Evolutionary conservation across 2,113 vertebrate genomes (phyloP).

Genomic region (pig (Sus scrofa)): DNA sequence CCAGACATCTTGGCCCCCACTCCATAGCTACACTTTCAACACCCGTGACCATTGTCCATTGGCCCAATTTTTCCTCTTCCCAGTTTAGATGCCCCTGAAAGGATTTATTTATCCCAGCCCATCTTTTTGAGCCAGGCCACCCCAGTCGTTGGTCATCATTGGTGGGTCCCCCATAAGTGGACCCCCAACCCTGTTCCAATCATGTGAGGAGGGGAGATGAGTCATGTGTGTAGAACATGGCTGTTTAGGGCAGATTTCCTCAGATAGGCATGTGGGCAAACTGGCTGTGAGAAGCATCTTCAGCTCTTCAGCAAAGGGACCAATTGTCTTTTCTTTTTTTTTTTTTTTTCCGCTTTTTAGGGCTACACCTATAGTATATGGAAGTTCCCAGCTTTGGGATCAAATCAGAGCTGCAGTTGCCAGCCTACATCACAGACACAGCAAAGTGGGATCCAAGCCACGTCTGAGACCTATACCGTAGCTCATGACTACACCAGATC

Average conservation of each 20-base stretch:
- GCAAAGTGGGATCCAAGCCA: no score
- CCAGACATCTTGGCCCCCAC: neutral
- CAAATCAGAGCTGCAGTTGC: no score
- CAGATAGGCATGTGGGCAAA: neutral
- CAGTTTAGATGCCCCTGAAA: neutral
- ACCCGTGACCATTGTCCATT: neutral
- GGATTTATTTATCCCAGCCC: neutral
- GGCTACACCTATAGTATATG: no score
- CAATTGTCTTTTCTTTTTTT: neutral
- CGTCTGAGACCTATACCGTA: no score
- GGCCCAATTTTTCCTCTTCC: neutral
- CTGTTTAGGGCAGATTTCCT: neutral
- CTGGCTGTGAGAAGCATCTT: neutral
- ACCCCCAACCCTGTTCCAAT: neutral
- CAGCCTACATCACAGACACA: no score
- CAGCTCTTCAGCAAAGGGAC: slow-evolving; percentile 16
- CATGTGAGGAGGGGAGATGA: neutral
- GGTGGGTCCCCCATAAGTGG: neutral
- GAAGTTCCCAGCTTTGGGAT: no score
- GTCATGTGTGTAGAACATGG: neutral
- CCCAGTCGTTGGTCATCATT: neutral
- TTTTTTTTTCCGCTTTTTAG: no score
- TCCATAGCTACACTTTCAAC: neutral
- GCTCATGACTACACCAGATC: no score
- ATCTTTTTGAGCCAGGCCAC: neutral